Evolutionary conservation across 2,797 vertebrate species (phyloP), one percentile per base, ranked within the genome.

Genomic region (Sitta carolinensis): DNA sequence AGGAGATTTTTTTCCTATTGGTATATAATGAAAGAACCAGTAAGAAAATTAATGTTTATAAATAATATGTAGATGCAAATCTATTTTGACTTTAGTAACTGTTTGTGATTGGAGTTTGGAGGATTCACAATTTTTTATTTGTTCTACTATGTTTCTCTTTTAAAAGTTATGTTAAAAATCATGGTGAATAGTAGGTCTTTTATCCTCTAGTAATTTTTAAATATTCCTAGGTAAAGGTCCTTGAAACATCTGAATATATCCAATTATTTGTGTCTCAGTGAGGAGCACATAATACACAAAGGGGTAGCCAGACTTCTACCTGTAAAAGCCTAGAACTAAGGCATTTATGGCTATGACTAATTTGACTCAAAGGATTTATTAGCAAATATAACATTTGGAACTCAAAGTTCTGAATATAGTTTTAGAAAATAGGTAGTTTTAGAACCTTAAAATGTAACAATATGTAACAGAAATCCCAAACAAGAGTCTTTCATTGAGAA

Each of bases 271-370:
- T 70, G 13, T 17, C 90, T 76, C 22, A 55, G 18, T 73, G 18
- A 66, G 18, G 4, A 52, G 7, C 34, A 50, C 5, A 13, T 43
- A 81, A 29, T 40, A 32, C 5, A 47, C 8, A 79, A 73, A 55
- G 3, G 3, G 2, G 5, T 19, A 42, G 11, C 4, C 42, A 80
- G 23, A 57, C 2, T n/a, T 50, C 10, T 32, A 29, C 5, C 13
- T 43, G 2, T 29, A 47, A 63, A 23, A 84, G 18, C 3, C 13
- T 25, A 45, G 18, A 77, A 80, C 5, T 30, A 82, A 70, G 18
- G 66, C 16, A 52, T 43, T 64, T 58, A 19, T 29, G 57, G 9
- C 11, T 52, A 11, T 20, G 8, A 23, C 16, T 63, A 25, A 3
- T 75, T 67, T 30, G 3, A 10, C 9, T 68, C 14, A 59, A 83